A percentile compares a stretch with the other conserved stretches of the same genome.
Conservation (phyloP, 2,888 invertebrate species). For the Cosmorhoe ocellata region DNA sequence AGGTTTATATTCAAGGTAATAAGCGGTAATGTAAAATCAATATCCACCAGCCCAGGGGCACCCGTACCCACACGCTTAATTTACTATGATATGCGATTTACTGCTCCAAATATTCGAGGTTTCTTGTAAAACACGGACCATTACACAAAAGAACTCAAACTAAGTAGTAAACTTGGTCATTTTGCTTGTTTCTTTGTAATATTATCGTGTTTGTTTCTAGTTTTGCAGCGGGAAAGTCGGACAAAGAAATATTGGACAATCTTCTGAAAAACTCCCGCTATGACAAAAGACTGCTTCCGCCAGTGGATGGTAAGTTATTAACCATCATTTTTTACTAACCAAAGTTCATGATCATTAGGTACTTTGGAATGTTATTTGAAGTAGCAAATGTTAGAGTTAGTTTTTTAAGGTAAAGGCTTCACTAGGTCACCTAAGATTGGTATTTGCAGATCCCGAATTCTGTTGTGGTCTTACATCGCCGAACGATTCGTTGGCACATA, state of each 20-base stretch:
- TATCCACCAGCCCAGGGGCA: conserved; percentile 36
- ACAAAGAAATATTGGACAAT: conserved; percentile 96
- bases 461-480: conserved; percentile 93
- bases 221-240: conserved; percentile 95
- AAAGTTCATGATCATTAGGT: conserved; percentile 14
- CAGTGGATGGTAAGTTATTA: conserved; percentile 88
- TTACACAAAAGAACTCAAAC: conserved; percentile 19
- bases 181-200: too few species aligned
- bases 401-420: conserved; percentile 6
- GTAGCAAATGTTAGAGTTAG: too few species aligned
- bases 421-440: conserved; percentile 45
- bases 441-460: conserved; percentile 93
- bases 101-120: conserved; percentile 45
- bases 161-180: conserved; percentile 2
- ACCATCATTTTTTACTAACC: conserved; percentile 8
- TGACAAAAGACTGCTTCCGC: conserved; percentile 95
- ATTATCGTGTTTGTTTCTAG: conserved; percentile 73
- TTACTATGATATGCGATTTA: conserved; percentile 48
- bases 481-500: conserved; percentile 87
- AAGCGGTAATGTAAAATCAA: conserved; percentile 65
- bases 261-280: conserved; percentile 93
- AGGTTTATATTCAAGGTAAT: conserved; percentile 46
- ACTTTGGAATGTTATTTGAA: too few species aligned
- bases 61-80: conserved; percentile 50
- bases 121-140: conserved; percentile 32